Evolutionary conservation across 2,888 invertebrate genomes (phyloP).

Genomic region (Leucophenga maculata): DNA sequence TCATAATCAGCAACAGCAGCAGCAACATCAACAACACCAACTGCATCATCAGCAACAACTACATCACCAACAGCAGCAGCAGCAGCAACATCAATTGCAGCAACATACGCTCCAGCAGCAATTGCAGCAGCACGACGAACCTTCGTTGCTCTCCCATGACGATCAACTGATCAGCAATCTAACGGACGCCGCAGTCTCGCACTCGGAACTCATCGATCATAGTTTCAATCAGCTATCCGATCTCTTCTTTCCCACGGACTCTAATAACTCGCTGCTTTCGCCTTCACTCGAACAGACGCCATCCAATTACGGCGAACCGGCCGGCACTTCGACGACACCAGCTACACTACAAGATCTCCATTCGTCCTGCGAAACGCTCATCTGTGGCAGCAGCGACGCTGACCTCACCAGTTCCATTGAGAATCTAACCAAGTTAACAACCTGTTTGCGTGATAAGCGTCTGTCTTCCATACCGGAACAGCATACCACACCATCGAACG

Average conservation of each 20-base stretch:
- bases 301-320: constrained; percentile 48
- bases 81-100: constrained; percentile 24
- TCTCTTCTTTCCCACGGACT: constrained; percentile 70
- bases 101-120: constrained; percentile 46
- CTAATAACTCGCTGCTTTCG: constrained; percentile 68
- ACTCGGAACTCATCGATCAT: constrained; percentile 66
- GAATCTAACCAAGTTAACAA: constrained; percentile 66
- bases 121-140: constrained; percentile 35
- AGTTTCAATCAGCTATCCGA: constrained; percentile 66
- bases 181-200: constrained; percentile 62
- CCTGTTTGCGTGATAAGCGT: constrained; percentile 66
- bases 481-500: constrained; percentile 53
- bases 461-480: constrained; percentile 69
- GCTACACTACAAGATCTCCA: constrained; percentile 49
- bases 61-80: constrained; percentile 55
- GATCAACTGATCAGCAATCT: constrained; percentile 64
- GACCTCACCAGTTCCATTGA: constrained; percentile 65
- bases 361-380: constrained; percentile 55
- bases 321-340: constrained; percentile 34
- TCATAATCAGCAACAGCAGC: constrained; percentile 59
- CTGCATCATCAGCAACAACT: constrained; percentile 45
- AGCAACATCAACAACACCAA: constrained; percentile 59
- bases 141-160: constrained; percentile 57
- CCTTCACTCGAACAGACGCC: constrained; percentile 53
- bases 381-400: constrained; percentile 63